Evolutionary conservation across 2,113 vertebrate genomes (phyloP).

Genomic region (Microtus pennsylvanicus): DNA sequence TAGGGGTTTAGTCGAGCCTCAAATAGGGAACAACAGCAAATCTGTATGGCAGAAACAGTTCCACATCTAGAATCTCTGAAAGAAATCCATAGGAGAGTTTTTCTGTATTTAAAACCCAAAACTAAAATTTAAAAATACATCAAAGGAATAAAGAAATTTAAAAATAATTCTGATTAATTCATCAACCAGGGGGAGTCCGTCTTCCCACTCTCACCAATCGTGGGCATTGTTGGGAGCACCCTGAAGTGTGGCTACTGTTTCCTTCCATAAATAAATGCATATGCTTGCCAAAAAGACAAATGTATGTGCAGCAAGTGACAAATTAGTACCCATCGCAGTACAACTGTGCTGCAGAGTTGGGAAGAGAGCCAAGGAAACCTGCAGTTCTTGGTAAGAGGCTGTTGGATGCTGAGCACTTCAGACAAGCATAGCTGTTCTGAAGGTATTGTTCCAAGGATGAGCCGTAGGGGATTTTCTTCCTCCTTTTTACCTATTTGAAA

Average conservation of each 20-base stretch:
- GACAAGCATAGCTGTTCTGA: neutral
- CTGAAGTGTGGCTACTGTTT: neutral
- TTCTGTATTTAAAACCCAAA: neutral
- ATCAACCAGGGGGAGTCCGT: neutral
- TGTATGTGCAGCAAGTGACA: neutral
- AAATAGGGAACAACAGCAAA: neutral
- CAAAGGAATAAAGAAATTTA: neutral
- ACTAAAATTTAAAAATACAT: neutral
- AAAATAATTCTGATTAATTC: neutral
- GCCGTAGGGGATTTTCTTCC: no score
- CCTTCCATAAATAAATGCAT: neutral
- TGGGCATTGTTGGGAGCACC: neutral
- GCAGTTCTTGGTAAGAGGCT: neutral
- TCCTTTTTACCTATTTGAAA: no score
- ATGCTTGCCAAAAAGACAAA: neutral
- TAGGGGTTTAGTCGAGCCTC: neutral
- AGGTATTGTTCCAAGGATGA: no score
- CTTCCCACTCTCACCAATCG: neutral
- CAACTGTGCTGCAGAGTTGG: neutral
- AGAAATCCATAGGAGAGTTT: neutral
- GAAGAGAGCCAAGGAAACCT: neutral
- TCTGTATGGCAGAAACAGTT: no score
- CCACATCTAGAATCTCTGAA: neutral
- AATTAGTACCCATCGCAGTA: neutral
- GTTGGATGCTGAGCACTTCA: no score